Base-by-base conservation (phyloP, 92 coral and sea anemone species). In the Anthopleura xanthogrammica region DNA sequence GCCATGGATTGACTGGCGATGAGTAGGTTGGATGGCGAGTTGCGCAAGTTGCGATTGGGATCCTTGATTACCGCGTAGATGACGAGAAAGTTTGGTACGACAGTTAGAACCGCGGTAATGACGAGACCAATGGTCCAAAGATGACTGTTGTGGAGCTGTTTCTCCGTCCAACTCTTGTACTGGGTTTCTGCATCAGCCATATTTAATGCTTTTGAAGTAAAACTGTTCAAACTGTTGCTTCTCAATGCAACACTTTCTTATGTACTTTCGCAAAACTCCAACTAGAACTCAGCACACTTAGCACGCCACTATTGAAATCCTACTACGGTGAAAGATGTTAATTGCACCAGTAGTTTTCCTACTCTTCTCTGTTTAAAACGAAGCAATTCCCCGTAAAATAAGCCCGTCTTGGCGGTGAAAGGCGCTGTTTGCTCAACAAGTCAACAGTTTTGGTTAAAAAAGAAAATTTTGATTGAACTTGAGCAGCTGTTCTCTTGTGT, bases 1-100 rank as follows among this genome's bases (percentile, higher is more conserved):
- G 97, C 97, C 10, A 91, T 16, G 12, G 97, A 87, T 41, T 93
- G 97, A 48, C 97, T 93, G 7, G 88, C 85, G 68, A 93, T 93
- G 12, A 93, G 83, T 5, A 93, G 75, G 77, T 84, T 93, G 23
- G 92, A 88, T 1, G 94, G 97, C 4, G 70, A 52, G 24, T 86
- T 77, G 68, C 91, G 89, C 14, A 93, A 81, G 22, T 91, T 91
- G 41, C 85, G 89, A 56, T 88, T 78, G 6, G 97, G 97, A 41
- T 93, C 97, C 72, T 85, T 93, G 87, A 91, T 83, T 50, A 88
- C 89, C 0, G 97, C 92, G 71, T 84, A 40, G 41, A 89, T 80
- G 0, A 93, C 93, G 56, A 91, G 43, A 0, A 79, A 79, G 87
- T 93, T 93, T 16, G 92, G 66, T 20, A 82, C 40, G 4, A 66